Percentiles rank a stretch among this genome's conserved stretches.
These are phyloP conservation scores for Ictalurus punctatus DNA, from an alignment of 2,113 vertebrate species.

Conservation along the genomic window DNA sequence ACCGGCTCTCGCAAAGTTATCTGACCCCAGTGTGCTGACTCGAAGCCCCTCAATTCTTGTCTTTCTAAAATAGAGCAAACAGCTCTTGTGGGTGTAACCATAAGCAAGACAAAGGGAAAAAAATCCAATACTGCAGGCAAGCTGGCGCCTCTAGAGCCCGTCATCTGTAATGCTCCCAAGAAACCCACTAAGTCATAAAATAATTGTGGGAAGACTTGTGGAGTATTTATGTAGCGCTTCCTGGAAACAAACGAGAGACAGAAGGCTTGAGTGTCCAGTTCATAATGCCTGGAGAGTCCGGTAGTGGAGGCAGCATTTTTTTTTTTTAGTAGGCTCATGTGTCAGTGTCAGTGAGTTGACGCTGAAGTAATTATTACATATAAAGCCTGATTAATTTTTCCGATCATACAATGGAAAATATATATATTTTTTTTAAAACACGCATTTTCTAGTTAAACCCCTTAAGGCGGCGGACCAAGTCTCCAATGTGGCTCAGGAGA, in stretches of 20 bases:
- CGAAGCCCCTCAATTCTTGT: constrained; percentile 32
- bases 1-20: constrained; percentile 25
- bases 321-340: background rate
- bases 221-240: constrained; percentile 50
- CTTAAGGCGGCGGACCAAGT: background rate
- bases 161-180: constrained; percentile 43
- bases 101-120: constrained; percentile 5
- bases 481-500: background rate
- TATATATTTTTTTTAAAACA: background rate
- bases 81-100: constrained; percentile 45
- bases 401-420: background rate
- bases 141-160: constrained; percentile 33
- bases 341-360: background rate
- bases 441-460: background rate
- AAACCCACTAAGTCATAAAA: constrained; percentile 51
- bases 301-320: background rate
- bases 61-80: constrained; percentile 42
- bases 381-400: background rate
- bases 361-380: background rate
- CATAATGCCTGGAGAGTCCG: constrained; percentile 11
- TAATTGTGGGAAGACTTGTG: constrained; percentile 51
- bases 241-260: constrained; percentile 51
- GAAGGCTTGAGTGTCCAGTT: constrained; percentile 40
- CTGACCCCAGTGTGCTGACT: constrained; percentile 46
- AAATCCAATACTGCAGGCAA: constrained; percentile 11